These are phyloP conservation scores for Dendronephthya gigantea DNA, from an alignment of 64 coral and sea anemone genomes.

Conservation along the genomic window DNA sequence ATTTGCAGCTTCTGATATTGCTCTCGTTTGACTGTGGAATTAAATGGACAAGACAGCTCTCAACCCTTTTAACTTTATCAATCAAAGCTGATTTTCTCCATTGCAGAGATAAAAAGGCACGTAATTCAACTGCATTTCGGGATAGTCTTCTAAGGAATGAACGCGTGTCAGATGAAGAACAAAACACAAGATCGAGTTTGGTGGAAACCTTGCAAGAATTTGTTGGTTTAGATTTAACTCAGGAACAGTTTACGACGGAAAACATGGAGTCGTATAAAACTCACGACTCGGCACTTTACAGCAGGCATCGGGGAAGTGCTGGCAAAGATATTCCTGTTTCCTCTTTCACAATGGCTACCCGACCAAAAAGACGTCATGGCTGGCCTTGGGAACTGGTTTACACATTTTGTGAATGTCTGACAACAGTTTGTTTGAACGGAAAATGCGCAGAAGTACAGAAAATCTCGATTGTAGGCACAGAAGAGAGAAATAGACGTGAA, in stretches of 20 bases:
- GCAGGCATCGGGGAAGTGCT: not conserved
- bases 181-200: not conserved
- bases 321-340: not conserved
- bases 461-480: not conserved
- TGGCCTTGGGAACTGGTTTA: not conserved
- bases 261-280: not conserved
- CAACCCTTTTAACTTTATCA: too few species aligned
- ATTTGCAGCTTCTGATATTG: too few species aligned
- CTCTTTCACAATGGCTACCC: too few species aligned
- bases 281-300: not conserved
- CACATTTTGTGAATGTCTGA: not conserved
- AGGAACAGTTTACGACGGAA: not conserved
- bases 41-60: not conserved
- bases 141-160: not conserved
- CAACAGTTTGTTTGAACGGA: not conserved
- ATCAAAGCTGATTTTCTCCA: not conserved
- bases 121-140: not conserved
- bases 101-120: not conserved
- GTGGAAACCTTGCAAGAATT: not conserved
- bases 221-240: too few species aligned
- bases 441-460: not conserved
- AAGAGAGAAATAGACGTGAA: not conserved
- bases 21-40: too few species aligned
- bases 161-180: not conserved
- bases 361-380: not conserved